phyloP scores from a whole-genome alignment of 2,797 vertebrate species.

The Acrossocheilus fasciatus region DNA sequence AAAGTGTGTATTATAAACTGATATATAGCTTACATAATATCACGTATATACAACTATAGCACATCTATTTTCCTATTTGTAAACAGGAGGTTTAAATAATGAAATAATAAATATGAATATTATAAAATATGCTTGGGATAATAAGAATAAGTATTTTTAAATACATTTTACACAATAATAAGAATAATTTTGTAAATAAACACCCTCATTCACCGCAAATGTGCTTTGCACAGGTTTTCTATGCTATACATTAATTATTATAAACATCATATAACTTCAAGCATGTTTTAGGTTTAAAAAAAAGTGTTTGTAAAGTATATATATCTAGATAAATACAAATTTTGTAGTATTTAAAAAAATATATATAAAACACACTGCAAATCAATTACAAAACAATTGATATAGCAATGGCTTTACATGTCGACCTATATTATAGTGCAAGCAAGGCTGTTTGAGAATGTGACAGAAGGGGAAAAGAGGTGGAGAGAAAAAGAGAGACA shows the following conservation, averaged over 20 bases:
- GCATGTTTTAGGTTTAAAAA: not conserved
- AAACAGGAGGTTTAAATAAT: no score
- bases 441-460: constrained; percentile 8
- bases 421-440: constrained; percentile 11
- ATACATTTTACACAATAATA: no score
- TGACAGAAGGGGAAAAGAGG: not conserved
- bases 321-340: not conserved
- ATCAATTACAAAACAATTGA: not conserved
- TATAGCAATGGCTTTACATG: constrained; percentile 9
- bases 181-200: no score
- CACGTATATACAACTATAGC: no score
- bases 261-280: not conserved
- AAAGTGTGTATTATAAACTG: no score
- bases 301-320: no score
- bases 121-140: no score
- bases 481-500: not conserved
- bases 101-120: no score
- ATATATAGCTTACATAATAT: no score
- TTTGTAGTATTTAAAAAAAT: not conserved
- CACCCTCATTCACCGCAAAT: not conserved
- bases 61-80: no score
- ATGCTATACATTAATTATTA: not conserved
- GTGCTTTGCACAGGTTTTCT: not conserved
- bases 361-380: not conserved
- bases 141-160: no score